Conservation (phyloP, 2,797 vertebrate species). For the Lutjanus argentimaculatus region DNA sequence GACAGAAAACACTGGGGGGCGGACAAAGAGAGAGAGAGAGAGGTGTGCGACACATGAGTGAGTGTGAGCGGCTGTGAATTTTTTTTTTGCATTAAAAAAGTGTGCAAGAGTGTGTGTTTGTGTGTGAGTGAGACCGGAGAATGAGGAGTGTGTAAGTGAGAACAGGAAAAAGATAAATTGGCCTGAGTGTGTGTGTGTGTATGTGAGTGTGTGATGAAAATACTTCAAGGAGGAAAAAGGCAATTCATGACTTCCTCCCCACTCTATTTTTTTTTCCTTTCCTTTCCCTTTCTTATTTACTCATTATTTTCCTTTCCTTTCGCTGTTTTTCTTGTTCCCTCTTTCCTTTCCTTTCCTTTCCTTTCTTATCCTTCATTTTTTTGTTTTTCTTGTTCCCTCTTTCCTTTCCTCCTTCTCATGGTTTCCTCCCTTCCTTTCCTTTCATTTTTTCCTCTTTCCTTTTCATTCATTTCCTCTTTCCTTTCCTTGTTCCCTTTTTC, state of each 20-base stretch:
- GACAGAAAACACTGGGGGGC: conserved; percentile 76
- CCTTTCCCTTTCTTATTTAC: too few species aligned
- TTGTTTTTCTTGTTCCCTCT: not conserved
- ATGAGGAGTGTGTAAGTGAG: conserved; percentile 35
- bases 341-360: not conserved
- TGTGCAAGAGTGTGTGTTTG: conserved; percentile 16
- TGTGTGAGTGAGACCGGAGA: conserved; percentile 17
- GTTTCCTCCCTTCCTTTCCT: not conserved
- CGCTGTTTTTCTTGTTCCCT: not conserved
- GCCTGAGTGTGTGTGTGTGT: not conserved
- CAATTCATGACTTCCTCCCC: conserved; percentile 20
- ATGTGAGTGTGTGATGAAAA: not conserved
- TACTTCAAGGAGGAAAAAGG: conserved; percentile 31
- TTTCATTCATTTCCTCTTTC: not conserved
- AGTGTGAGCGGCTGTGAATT: conserved; percentile 43
- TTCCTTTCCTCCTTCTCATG: too few species aligned
- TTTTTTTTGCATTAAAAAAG: conserved; percentile 19
- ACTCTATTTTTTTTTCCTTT: too few species aligned
- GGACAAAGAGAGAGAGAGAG: conserved; percentile 38
- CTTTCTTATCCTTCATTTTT: not conserved
- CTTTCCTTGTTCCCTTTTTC: not conserved
- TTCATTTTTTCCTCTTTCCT: too few species aligned
- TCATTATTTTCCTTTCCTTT: not conserved
- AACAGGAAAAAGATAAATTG: conserved; percentile 37
- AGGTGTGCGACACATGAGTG: conserved; percentile 48